phyloP scores from a whole-genome alignment of 1,140 invertebrate species.

The Drosophila orosa region DNA sequence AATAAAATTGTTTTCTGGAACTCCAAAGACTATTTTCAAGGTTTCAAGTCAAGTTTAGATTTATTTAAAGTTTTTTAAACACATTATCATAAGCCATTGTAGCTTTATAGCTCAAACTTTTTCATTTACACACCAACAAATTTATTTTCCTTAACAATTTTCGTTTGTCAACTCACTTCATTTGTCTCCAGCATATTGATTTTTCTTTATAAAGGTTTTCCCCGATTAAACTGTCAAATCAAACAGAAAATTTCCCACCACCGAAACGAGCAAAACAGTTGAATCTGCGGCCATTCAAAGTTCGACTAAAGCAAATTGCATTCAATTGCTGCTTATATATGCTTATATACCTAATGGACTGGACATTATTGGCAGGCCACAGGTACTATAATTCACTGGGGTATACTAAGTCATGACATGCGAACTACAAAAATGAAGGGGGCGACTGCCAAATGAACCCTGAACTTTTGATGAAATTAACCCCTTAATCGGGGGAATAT shows the following conservation, averaged over 20 bases:
- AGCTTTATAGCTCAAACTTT: background rate
- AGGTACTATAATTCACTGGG: conserved; percentile 15
- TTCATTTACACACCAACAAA: background rate
- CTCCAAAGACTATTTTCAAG: background rate
- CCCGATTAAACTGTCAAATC: conserved; percentile 23
- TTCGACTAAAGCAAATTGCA: conserved; percentile 57
- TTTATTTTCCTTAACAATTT: background rate
- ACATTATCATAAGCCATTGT: background rate
- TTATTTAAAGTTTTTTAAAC: background rate
- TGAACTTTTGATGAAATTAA: conserved; percentile 48
- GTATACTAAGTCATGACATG: conserved; percentile 27
- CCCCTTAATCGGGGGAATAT: conserved; percentile 11
- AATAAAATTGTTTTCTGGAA: background rate
- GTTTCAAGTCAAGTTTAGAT: background rate
- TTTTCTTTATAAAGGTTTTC: background rate
- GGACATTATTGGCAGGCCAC: conserved; percentile 67
- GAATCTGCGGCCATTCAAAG: conserved; percentile 20
- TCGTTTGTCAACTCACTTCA: conserved; percentile 49
- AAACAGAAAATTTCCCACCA: background rate
- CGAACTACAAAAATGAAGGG: background rate
- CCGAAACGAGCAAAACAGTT: conserved; percentile 11
- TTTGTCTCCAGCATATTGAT: conserved; percentile 63
- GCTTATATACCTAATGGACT: conserved; percentile 43
- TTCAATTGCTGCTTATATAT: conserved; percentile 53
- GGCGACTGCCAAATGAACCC: conserved; percentile 33